Percentiles rank a stretch among this genome's conserved stretches.
These are phyloP conservation scores for Clarias pachynema DNA, from an alignment of 2,797 vertebrate genomes.

Conservation along the genomic window DNA sequence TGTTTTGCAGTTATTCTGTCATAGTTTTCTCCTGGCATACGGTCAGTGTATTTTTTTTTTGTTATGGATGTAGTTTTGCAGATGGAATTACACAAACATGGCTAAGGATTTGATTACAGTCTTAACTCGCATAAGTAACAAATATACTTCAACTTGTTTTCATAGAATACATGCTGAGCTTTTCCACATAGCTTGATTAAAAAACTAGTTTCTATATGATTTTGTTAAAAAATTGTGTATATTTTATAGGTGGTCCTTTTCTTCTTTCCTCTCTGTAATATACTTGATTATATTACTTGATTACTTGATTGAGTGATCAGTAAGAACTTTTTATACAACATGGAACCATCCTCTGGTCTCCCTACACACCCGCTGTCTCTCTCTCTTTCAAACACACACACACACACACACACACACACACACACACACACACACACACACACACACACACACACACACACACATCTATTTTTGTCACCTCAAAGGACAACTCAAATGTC, in stretches of 20 bases:
- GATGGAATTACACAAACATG: not conserved
- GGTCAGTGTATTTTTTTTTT: not conserved
- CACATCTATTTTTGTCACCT: slow-evolving; percentile 6
- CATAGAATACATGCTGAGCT: not conserved
- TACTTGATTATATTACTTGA: too few relatives aligned
- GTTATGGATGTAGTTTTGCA: not conserved
- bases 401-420: not conserved
- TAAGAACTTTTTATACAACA: slow-evolving; percentile 7
- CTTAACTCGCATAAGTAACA: not conserved
- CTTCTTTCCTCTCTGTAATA: not conserved
- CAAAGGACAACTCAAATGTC: slow-evolving; percentile 13
- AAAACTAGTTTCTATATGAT: not conserved
- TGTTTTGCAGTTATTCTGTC: not conserved
- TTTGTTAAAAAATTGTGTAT: not conserved
- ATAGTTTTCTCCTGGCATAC: not conserved
- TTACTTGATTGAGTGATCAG: slow-evolving; percentile 13
- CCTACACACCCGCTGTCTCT: not conserved
- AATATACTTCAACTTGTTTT: not conserved
- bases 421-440: not conserved
- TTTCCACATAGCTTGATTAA: not conserved
- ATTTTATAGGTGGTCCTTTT: not conserved
- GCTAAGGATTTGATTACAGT: slow-evolving; percentile 4
- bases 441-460: not conserved
- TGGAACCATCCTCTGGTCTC: not conserved
- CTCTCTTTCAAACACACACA: too few relatives aligned